These are phyloP conservation scores for Diorhabda sublineata DNA, from an alignment of 1,140 invertebrate species.

Conservation along the genomic window DNA sequence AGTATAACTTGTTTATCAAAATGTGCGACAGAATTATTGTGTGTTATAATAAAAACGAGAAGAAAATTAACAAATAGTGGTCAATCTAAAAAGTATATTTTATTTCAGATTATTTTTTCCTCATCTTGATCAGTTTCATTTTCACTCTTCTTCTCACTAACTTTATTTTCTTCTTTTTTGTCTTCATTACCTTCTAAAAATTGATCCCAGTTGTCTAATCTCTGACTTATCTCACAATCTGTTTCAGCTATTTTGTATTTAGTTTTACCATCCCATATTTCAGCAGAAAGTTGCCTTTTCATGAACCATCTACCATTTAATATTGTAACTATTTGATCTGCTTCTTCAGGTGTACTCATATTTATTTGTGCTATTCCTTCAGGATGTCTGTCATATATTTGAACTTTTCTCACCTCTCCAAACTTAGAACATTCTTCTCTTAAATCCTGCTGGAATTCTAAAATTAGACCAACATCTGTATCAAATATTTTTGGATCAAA, in stretches of 20 bases:
- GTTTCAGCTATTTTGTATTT: constrained; percentile 92
- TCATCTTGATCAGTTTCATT: not conserved
- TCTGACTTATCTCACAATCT: constrained; percentile 75
- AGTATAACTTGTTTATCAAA: no score
- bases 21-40: no score
- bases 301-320: constrained; percentile 92
- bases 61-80: no score
- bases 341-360: constrained; percentile 86
- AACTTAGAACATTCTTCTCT: constrained; percentile 86
- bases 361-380: constrained; percentile 91
- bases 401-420: constrained; percentile 88
- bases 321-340: constrained; percentile 82
- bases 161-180: constrained; percentile 29
- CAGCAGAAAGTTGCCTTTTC: constrained; percentile 76
- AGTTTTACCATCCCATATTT: constrained; percentile 93
- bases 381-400: constrained; percentile 89
- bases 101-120: no score
- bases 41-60: no score
- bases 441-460: constrained; percentile 90
- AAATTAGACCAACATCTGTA: constrained; percentile 77
- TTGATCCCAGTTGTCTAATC: constrained; percentile 84
- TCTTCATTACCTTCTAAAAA: constrained; percentile 64
- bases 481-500: constrained; percentile 90
- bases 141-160: not conserved
- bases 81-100: no score